Conservation (phyloP, 2,888 invertebrate genomes). For the Apotomis betuletana region DNA sequence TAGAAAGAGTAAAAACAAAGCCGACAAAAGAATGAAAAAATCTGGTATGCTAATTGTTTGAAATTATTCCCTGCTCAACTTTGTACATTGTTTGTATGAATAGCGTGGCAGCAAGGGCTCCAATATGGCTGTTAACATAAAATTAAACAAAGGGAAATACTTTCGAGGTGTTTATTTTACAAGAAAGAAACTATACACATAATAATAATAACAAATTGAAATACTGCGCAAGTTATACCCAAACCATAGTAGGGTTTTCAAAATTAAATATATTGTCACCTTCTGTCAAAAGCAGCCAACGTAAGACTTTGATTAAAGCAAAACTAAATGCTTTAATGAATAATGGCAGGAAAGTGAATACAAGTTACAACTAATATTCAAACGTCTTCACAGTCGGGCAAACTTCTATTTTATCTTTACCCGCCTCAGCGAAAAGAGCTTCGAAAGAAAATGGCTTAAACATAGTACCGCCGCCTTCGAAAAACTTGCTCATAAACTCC, state of each 20-base stretch:
- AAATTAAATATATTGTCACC: no score
- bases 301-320: no score
- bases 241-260: no score
- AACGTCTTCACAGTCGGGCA: slow-evolving; percentile 4
- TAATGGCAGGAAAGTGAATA: no score
- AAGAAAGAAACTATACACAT: background rate
- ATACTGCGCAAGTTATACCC: background rate
- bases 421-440: slow-evolving; percentile 52
- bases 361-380: background rate
- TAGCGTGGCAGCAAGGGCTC: slow-evolving; percentile 6
- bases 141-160: background rate
- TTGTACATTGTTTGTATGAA: slow-evolving; percentile 41
- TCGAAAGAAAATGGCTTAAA: slow-evolving; percentile 89
- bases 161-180: background rate
- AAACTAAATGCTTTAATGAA: no score
- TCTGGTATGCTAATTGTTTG: slow-evolving; percentile 44
- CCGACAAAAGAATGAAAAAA: slow-evolving; percentile 41
- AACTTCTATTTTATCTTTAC: slow-evolving; percentile 25
- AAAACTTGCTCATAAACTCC: slow-evolving; percentile 98
- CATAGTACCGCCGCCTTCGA: slow-evolving; percentile 85
- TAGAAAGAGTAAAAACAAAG: slow-evolving; percentile 34
- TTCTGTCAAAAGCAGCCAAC: no score
- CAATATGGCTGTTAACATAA: background rate
- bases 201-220: no score
- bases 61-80: slow-evolving; percentile 42